Evolutionary conservation across 2,888 invertebrate genomes (phyloP), one percentile per base, ranked within the genome.

Genomic region (Venustoraphidia nigricollis): DNA sequence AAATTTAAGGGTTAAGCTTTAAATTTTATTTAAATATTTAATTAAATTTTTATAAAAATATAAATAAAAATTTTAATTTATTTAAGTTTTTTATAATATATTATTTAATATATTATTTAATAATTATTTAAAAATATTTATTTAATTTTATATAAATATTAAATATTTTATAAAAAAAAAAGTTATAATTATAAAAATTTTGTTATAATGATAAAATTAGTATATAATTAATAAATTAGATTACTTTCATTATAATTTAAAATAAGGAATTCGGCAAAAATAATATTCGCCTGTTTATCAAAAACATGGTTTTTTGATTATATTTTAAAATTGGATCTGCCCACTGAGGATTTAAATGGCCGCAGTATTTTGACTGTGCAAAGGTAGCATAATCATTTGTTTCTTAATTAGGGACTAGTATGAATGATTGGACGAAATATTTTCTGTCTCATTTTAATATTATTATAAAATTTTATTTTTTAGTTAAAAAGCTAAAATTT

Each of bases 311-410:
- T 74, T 80, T 73, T 73, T 70, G 75, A 55, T 54, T 57, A 66
- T 67, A 67, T 74, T 80, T 68, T 72, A 73, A 80, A 68, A 74
- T 81, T 70, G 69, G 66, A 70, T 76, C 81, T 83, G 82, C 81
- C 76, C 81, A 76, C 74, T 83, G 83, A 78, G 61, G 50, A 55
- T 54, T 78, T 82, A 68, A 83, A 83, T 77, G 76, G 82, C 81
- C 76, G 82, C 81, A 75, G 79, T 81, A 82, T 74, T 63, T 71
- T 81, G 72, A 82, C 79, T 75, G 80, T 82, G 75, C 80, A 73
- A 82, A 82, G 79, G 81, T 82, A 83, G 79, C 81, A 80, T 79
- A 82, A 82, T 79, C 69, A 79, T 70, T 83, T 76, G 81, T 79
- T 75, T 80, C 73, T 82, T 84, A 80, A 84, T 80, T 83, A 71